phyloP scores from a whole-genome alignment of 2,888 invertebrate species.

The Candidula unifasciata region DNA sequence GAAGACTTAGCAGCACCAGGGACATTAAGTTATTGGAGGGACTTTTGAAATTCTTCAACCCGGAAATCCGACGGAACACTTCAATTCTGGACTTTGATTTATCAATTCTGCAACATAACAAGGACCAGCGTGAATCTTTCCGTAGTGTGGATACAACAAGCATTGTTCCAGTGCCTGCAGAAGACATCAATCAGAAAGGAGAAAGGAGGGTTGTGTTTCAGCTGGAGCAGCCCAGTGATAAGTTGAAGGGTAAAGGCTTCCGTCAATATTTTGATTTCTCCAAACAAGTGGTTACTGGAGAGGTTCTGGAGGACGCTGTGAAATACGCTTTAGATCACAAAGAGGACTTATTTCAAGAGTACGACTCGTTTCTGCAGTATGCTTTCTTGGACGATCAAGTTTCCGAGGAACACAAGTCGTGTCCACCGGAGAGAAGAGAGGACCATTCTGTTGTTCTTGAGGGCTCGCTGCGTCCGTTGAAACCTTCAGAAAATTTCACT shows the following conservation, averaged over 20 bases:
- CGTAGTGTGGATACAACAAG: neutral
- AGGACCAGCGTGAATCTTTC: neutral
- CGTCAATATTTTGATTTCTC: neutral
- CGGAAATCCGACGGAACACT: neutral
- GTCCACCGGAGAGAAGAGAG: neutral
- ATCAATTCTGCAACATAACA: neutral
- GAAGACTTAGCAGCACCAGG: neutral
- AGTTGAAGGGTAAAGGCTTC: neutral
- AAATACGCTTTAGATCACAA: slow-evolving; percentile 15
- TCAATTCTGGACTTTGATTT: slow-evolving; percentile 6
- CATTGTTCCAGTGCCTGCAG: neutral
- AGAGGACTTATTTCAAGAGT: neutral
- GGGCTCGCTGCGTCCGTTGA: neutral
- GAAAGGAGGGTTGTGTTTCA: neutral
- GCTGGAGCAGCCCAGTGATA: neutral
- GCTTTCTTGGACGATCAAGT: neutral
- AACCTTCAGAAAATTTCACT: neutral
- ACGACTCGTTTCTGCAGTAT: neutral
- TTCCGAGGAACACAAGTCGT: no score
- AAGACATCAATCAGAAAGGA: neutral
- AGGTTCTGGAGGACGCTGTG: neutral
- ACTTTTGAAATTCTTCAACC: neutral
- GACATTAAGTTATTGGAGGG: neutral
- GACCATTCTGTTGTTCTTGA: neutral
- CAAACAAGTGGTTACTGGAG: neutral